Evolutionary conservation across 2,113 vertebrate species (phyloP), one percentile per base, ranked within the genome.

Genomic region (Amphiprion percula): DNA sequence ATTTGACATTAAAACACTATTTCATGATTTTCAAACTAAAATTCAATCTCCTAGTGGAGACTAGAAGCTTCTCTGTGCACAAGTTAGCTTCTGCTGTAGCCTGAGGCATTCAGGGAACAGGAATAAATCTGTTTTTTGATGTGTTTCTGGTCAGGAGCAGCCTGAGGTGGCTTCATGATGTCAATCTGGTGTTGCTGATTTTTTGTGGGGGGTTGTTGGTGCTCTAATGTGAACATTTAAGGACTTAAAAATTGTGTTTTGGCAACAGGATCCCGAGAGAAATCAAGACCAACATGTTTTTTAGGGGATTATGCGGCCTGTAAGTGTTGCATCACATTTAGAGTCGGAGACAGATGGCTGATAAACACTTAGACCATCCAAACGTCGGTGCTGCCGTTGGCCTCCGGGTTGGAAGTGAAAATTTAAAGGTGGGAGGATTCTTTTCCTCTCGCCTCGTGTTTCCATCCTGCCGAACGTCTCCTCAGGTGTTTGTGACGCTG

Each of bases 341-440:
- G 44, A 26, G 52, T 15, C n/a, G 1, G 23, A 61, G 61, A 68
- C 74, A 77, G 84, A 70, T 79, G 70, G 53, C 33, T 46, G 77
- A 55, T 37, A 11, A 81, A 64, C 59, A 55, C 58, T 53, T 11
- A 79, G 62, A 53, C 82, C 12, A 49, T 80, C n/a, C 64, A 65
- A 64, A 65, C 53, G 65, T 28, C 21, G 50, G 6, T 73, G 44
- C 80, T 77, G 21, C 71, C 73, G 55, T 4, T 24, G 12, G 66
- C 74, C 70, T 79, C 70, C 0, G 74, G 77, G 41, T 44, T 12
- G 4, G 41, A 44, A 44, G 14, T 44, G 41, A 44, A 15, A 44
- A 44, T 12, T 12, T 12, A 44, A 44, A 44, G 33, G 41, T 12
- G 14, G 41, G 12, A 2, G 4, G 41, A 14, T 14, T 44, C 41